These are phyloP conservation scores for Aphidius gifuensis DNA, from an alignment of 1,140 invertebrate species.

Conservation along the genomic window DNA sequence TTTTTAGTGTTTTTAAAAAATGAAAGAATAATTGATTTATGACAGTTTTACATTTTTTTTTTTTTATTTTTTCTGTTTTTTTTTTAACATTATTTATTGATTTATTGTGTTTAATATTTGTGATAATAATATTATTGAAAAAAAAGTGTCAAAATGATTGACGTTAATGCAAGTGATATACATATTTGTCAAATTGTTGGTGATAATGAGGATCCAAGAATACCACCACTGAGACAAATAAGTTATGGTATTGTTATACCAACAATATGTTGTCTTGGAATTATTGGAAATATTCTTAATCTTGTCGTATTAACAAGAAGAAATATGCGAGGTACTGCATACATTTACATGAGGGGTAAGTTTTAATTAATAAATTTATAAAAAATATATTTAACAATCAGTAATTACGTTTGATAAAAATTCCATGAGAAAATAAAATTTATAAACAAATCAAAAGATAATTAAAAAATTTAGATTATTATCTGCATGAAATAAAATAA, in stretches of 20 bases:
- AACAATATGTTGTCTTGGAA: slow-evolving; percentile 67
- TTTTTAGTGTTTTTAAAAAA: no score
- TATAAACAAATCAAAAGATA: no score
- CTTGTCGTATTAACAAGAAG: slow-evolving; percentile 69
- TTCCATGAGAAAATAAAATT: neutral
- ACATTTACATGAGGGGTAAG: slow-evolving; percentile 75
- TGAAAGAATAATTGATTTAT: no score
- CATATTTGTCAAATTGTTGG: slow-evolving; percentile 36
- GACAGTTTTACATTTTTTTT: no score
- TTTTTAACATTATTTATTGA: no score
- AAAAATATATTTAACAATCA: neutral
- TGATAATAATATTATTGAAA: no score
- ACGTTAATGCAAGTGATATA: slow-evolving; percentile 35
- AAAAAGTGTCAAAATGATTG: slow-evolving; percentile 33
- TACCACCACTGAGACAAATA: slow-evolving; percentile 60
- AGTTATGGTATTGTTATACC: slow-evolving; percentile 70
- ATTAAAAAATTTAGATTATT: no score
- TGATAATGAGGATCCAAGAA: slow-evolving; percentile 57
- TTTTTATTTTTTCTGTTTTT: no score
- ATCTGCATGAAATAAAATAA: no score
- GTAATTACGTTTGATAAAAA: slow-evolving; percentile 1
- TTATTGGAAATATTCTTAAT: slow-evolving; percentile 72
- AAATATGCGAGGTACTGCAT: slow-evolving; percentile 74
- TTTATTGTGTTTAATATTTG: no score
- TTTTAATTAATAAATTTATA: slow-evolving; percentile 1